A percentile compares a stretch with the other conserved stretches of the same genome.
These are phyloP conservation scores for Tenthredo scrophulariae DNA, from an alignment of 2,888 invertebrate genomes.

Conservation along the genomic window DNA sequence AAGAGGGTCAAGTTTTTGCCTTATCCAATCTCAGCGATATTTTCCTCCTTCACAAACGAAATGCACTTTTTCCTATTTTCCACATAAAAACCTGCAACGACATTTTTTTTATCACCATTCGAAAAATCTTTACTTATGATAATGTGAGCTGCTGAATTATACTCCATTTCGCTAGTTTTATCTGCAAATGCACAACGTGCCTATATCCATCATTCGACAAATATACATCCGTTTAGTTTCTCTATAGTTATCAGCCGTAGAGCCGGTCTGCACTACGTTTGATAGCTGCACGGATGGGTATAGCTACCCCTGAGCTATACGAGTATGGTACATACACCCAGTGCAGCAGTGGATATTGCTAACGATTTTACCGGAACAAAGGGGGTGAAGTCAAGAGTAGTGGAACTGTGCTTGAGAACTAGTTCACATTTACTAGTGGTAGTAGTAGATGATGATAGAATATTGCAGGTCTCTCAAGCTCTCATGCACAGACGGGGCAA, in stretches of 20 bases:
- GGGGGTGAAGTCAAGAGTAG: neutral
- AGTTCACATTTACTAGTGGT: slow-evolving; percentile 16
- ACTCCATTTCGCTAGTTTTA: slow-evolving; percentile 10
- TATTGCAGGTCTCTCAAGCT: slow-evolving; percentile 11
- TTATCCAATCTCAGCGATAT: neutral
- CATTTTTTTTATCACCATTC: too few species aligned
- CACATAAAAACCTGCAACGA: too few species aligned
- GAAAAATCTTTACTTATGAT: neutral
- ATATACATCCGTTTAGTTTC: slow-evolving; percentile 2
- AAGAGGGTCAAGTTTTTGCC: neutral
- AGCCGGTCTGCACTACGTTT: slow-evolving; percentile 14
- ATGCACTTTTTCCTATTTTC: neutral
- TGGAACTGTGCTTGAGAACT: slow-evolving; percentile 22
- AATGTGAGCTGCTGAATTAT: neutral
- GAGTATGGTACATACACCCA: too few species aligned
- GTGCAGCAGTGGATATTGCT: slow-evolving; percentile 41
- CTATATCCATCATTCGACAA: slow-evolving; percentile 33
- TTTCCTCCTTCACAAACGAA: too few species aligned
- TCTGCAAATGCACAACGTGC: neutral
- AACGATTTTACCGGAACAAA: slow-evolving; percentile 48
- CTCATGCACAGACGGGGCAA: neutral
- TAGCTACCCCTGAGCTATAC: too few species aligned
- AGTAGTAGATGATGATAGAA: neutral
- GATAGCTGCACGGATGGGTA: neutral
- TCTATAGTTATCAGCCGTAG: neutral